Evolutionary conservation across 37 sponge, comb jelly and placozoan species (phyloP).

Genomic region (Petrosia ficiformis): DNA sequence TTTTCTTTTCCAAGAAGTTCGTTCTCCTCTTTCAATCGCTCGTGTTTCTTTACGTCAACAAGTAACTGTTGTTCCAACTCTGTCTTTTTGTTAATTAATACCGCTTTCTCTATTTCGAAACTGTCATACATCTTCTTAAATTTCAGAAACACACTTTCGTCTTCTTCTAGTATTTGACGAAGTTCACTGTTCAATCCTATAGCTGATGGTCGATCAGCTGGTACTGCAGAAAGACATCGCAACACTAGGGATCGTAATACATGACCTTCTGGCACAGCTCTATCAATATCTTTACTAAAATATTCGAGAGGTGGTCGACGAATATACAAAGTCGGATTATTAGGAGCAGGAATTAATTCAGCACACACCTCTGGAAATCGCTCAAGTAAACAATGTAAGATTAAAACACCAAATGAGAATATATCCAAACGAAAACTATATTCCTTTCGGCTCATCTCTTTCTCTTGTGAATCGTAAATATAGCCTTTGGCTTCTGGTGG

Average conservation of each 20-base stretch:
- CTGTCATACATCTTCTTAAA: no score
- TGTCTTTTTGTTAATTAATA: no score
- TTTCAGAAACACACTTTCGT: no score
- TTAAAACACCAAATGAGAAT: slow-evolving; percentile 5
- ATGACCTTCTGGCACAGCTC: background rate
- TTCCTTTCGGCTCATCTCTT: background rate
- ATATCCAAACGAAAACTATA: background rate
- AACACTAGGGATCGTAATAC: background rate
- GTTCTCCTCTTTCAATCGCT: no score
- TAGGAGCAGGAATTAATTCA: background rate
- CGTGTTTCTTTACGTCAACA: no score
- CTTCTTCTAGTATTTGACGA: no score
- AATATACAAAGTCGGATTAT: background rate
- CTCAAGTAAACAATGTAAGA: background rate
- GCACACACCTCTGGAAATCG: background rate
- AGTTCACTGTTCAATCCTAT: background rate
- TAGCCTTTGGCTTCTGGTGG: background rate
- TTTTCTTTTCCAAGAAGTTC: no score
- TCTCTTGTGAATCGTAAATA: background rate
- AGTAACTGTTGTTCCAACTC: no score
- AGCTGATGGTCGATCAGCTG: background rate
- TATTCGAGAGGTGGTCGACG: background rate
- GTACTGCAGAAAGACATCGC: background rate
- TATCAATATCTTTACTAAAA: background rate
- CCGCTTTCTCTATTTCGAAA: no score